Evolutionary conservation across 1,140 invertebrate genomes (phyloP), one percentile per base, ranked within the genome.

Genomic region (Theocolax elegans): DNA sequence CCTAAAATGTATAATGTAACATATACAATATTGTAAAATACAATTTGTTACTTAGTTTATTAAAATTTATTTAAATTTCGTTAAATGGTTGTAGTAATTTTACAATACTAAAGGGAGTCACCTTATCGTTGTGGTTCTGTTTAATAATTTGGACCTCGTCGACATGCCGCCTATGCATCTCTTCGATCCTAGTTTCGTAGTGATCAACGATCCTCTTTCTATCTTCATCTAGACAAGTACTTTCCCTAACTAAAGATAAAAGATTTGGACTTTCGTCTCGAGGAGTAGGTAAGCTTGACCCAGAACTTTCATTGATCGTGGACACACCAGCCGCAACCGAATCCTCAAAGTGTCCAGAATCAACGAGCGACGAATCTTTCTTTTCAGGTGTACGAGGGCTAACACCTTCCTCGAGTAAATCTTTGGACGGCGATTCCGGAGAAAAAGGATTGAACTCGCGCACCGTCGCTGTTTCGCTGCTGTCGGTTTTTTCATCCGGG

Each of bases 271-370:
- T 60, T 8, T 9, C 65, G 10, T 68, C 63, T 15, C 44, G 60
- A 1, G 29, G 29, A 53, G 65, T 35, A 4, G 31, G 4, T 6
- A 10, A 4, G 4, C 4, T 10, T 35, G 10, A 4, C 4, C 4
- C 4, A 6, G 31, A 6, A 35, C 10, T 10, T 6, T 4, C 4
- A 6, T 4, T 10, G 4, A 6, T 10, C 10, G 31, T 35, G 4
- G 31, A 6, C 4, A 35, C 10, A 10, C 9, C 12, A 13, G 76
- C 31, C 49, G 58, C 79, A 35, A 88, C 82, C n/a, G 90, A 91
- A 83, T 95, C 93, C 81, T 95, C 94, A 84, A 93, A 94, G 84
- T 94, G 92, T 9, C 94, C 94, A 3, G 93, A 95, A 83, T 95
- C 94, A 17, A 92, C 91, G 75, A 93, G 90, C 3, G 93, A 95